Conservation (phyloP, 2,797 vertebrate species). For the Hyperoplus lanceolatus region DNA sequence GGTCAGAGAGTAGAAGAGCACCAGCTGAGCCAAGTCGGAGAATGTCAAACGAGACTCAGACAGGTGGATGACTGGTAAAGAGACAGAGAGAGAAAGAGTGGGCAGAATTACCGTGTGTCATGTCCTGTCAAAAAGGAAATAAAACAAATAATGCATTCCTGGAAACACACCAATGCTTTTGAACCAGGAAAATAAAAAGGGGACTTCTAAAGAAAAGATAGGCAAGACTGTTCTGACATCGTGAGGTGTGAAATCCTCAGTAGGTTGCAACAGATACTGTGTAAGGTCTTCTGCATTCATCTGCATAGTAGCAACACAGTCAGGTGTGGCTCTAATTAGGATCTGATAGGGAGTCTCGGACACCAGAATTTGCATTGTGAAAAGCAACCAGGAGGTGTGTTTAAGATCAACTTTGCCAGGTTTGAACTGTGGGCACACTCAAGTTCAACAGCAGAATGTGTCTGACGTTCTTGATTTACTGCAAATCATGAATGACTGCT, state of each 20-base stretch:
- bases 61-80: slow-evolving; percentile 84
- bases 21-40: slow-evolving; percentile 85
- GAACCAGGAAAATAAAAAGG: slow-evolving; percentile 29
- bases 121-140: background rate
- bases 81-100: slow-evolving; percentile 33
- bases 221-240: background rate
- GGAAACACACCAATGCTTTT: slow-evolving; percentile 4
- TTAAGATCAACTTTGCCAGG: background rate
- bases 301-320: background rate
- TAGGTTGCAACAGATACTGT: background rate
- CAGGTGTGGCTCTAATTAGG: background rate
- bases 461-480: background rate
- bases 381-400: background rate
- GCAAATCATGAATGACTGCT: background rate
- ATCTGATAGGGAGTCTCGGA: background rate
- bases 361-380: slow-evolving; percentile 32
- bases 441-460: background rate
- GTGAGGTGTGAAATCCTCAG: slow-evolving; percentile 1
- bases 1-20: slow-evolving; percentile 89
- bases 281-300: background rate
- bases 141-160: slow-evolving; percentile 6
- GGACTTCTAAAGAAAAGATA: slow-evolving; percentile 27
- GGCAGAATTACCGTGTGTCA: slow-evolving; percentile 15
- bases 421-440: background rate
- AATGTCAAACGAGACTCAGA: slow-evolving; percentile 87